A percentile compares a stretch with the other conserved stretches of the same genome.
phyloP scores from a whole-genome alignment of 1,140 invertebrate genomes.

The Dufourea novaeangliae region DNA sequence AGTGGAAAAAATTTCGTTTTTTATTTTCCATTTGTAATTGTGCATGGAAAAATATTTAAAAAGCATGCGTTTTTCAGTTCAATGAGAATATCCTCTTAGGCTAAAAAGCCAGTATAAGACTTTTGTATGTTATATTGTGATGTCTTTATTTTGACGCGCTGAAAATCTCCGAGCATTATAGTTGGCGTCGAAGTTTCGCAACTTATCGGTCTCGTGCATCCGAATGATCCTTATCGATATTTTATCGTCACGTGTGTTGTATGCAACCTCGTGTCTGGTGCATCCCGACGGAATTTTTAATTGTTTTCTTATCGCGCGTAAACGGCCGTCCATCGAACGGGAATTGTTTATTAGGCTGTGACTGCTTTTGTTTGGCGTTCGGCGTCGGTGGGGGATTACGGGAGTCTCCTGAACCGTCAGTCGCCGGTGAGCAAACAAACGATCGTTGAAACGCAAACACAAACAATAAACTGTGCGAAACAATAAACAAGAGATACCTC shows the following conservation, averaged over 20 bases:
- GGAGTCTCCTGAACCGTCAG: constrained; percentile 59
- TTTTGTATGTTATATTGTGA: too few species aligned
- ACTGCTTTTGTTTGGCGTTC: constrained; percentile 66
- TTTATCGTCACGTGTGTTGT: constrained; percentile 7
- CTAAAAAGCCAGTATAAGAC: neutral
- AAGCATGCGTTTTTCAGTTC: too few species aligned
- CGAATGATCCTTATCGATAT: constrained; percentile 23
- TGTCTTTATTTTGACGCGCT: neutral
- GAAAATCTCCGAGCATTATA: neutral
- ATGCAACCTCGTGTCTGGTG: constrained; percentile 29
- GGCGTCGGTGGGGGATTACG: constrained; percentile 66
- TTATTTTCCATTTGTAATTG: too few species aligned
- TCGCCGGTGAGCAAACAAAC: constrained; percentile 59
- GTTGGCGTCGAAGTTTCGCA: constrained; percentile 21
- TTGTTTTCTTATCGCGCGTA: constrained; percentile 46
- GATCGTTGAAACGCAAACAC: constrained; percentile 63
- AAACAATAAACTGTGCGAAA: constrained; percentile 65
- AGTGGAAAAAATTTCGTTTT: too few species aligned
- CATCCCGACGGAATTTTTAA: constrained; percentile 18
- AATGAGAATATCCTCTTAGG: too few species aligned
- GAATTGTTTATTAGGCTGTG: constrained; percentile 60
- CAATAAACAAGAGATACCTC: constrained; percentile 17
- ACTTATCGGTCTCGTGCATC: neutral
- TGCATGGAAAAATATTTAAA: too few species aligned
- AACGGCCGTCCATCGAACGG: constrained; percentile 51